Evolutionary conservation across 2,888 invertebrate species (phyloP), one percentile per base, ranked within the genome.

Genomic region (Caenorhabditis zanzibari): DNA sequence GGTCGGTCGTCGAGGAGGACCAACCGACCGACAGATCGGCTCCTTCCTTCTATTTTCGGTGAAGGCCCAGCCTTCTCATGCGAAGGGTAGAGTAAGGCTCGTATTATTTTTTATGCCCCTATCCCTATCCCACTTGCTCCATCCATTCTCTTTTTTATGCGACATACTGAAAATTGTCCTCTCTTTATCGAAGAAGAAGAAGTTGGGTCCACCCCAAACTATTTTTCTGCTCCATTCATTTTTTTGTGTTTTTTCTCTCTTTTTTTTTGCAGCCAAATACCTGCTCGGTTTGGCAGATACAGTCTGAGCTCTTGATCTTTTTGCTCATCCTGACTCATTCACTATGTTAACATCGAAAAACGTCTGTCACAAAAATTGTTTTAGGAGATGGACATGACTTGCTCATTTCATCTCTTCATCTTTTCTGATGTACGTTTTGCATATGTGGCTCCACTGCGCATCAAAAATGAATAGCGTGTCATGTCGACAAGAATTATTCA

Each of bases 401-500:
- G 68, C 68, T 68, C 68, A 68, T 54, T 68, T 54, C 68, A 68
- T 54, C 68, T 52, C 52, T 68, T 68, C 52, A 68, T 68, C 68
- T 68, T 68, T 54, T 38, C 66, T 32, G 63, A 49, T 66, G 32
- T 52, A 24, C 38, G 22, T 47, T 63, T 63, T 63, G 63, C 63
- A 68, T 68, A 41, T 54, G 54, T 68, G 24, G 68, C 52, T 54
- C 38, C 52, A 68, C 24, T 38, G 38, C 52, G 54, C 68, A 68
- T 68, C 68, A 54, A 68, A 54, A 54, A 68, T 68, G 52, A 68
- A 68, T 74, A 64, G 74, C 74, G 74, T 74, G 74, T 61, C 63
- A 64, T 74, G 63, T 74, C 68, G 54, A 9, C 26, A 24, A 38
- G 49, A 64, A 74, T 64, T 52, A 54, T 74, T 74, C 63, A 74